Percentiles rank a stretch among this genome's conserved stretches.
Conservation (phyloP, 1,140 invertebrate species). For the Pristionchus pacificus region DNA sequence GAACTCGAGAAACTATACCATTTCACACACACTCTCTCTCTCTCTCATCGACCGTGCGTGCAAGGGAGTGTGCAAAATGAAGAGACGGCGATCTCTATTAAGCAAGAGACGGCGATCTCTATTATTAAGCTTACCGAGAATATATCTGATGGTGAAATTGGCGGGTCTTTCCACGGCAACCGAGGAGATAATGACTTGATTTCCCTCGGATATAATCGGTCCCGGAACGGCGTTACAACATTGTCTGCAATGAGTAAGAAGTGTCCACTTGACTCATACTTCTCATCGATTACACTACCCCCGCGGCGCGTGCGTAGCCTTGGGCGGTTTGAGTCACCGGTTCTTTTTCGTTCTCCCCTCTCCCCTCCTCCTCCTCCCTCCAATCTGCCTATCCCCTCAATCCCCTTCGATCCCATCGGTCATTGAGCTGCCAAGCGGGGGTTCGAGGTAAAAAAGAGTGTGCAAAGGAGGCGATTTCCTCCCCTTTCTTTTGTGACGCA, state of each 20-base stretch:
- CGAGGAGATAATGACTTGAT: constrained; percentile 23
- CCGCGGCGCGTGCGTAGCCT: no score
- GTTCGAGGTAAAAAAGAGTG: no score
- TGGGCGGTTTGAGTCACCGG: neutral
- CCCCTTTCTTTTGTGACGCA: no score
- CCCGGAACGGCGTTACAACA: constrained; percentile 33
- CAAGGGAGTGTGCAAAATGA: neutral
- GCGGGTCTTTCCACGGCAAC: constrained; percentile 8
- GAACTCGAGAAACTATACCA: no score
- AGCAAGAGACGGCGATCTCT: no score
- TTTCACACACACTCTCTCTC: no score
- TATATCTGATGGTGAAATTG: constrained; percentile 32
- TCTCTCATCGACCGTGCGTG: no score
- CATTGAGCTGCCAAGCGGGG: no score
- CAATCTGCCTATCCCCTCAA: neutral
- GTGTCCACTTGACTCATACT: no score
- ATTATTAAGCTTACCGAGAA: constrained; percentile 31
- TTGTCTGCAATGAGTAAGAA: constrained; percentile 23
- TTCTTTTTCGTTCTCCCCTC: neutral
- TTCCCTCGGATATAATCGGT: constrained; percentile 21
- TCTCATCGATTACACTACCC: neutral
- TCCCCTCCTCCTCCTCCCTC: neutral
- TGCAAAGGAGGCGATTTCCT: no score
- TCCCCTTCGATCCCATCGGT: neutral
- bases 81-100: no score